Base-by-base conservation (phyloP, 2,888 invertebrate genomes). In the Megaustenia siamemsis region DNA sequence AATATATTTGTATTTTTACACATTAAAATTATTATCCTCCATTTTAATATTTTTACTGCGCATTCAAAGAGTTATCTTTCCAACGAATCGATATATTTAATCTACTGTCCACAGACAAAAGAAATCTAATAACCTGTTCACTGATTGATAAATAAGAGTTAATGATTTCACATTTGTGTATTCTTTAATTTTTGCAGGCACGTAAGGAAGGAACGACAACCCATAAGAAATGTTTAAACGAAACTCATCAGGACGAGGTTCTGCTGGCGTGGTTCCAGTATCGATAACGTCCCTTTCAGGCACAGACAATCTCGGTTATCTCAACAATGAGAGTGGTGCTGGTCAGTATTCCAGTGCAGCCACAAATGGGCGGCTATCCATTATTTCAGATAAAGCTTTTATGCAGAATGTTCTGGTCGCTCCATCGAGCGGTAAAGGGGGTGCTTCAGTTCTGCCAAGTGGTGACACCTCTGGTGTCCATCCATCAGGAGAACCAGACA, bases 291-390 rank as follows among this genome's bases (percentile, higher is more conserved):
- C 82, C 0, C 38, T 38, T 10, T 12, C 35, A 28, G 82, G 82
- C 18, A 12, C 35, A 28, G 82, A 82, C 40, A 82, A 82, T 32
- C 56, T 73, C 21, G 82, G 63, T 2, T 82, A 38, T 60, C 15
- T 18, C 2, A 24, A 60, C 21, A 21, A 18, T 24, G 81, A 53
- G 12, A 60, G 45, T 28, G 43, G 45, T 28, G 28, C 35, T 49
- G 38, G 35, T 1, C 32, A 38, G 0, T 40, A 32, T 32, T 40
- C 79, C 21, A 66, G 24, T 63, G 79, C 15, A 0, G 10, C 24
- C 4, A 3, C 21, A 2, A 63, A 40, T 60, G 78, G 24, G 4
- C 2, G 40, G 8, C 21, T 82, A n/a, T 71, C 82, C 6, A 43
- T 82, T 56, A 71, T 82, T 43, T 71, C 82, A 15, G 73, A 56